phyloP scores from a whole-genome alignment of 2,888 invertebrate genomes.

The Stratiomys singularior region DNA sequence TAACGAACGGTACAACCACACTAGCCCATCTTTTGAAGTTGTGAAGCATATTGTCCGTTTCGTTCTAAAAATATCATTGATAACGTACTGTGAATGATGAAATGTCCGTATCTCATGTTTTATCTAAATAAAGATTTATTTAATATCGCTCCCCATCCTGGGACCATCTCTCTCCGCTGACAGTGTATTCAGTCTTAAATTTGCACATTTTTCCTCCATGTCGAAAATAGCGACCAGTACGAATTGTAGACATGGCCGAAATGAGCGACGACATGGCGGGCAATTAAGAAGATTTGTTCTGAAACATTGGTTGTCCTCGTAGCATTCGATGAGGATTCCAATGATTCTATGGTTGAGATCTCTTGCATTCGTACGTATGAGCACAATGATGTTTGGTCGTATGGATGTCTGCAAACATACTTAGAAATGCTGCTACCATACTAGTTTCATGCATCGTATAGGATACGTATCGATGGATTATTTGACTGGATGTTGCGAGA shows the following conservation, averaged over 20 bases:
- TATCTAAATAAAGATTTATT: no score
- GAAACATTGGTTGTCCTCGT: conserved; percentile 19
- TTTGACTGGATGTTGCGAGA: background rate
- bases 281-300: conserved; percentile 39
- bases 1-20: no score
- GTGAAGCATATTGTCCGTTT: no score
- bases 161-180: no score
- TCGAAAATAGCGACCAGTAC: background rate
- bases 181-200: no score
- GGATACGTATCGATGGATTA: background rate
- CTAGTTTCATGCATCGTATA: background rate
- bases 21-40: no score
- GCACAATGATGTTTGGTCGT: background rate
- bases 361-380: background rate
- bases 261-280: conserved; percentile 29
- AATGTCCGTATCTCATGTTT: no score
- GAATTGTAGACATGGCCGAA: background rate
- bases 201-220: background rate
- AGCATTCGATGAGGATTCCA: conserved; percentile 8
- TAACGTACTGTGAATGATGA: no score
- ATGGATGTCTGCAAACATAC: background rate
- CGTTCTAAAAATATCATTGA: no score
- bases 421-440: background rate
- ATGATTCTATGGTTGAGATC: background rate
- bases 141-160: no score